Evolutionary conservation across 1,140 invertebrate genomes (phyloP).

Genomic region (Coelopa frigida): DNA sequence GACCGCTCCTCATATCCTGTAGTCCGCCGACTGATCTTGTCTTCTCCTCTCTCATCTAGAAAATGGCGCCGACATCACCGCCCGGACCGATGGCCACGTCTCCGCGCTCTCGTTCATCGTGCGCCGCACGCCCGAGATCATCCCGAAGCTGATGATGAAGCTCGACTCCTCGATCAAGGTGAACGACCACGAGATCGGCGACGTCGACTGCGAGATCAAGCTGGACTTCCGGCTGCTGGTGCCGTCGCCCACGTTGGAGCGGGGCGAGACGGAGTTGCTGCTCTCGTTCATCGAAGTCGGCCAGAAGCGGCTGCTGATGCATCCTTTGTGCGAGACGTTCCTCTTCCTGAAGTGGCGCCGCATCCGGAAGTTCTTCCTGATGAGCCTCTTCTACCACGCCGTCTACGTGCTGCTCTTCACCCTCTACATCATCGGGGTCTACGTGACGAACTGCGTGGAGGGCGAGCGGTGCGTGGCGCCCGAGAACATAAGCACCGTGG

Average conservation of each 20-base stretch:
- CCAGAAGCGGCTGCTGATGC: constrained; percentile 65
- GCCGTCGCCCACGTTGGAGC: constrained; percentile 48
- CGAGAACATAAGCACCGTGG: constrained; percentile 48
- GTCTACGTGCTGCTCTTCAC: constrained; percentile 68
- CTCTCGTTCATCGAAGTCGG: constrained; percentile 70
- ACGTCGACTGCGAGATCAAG: constrained; percentile 74
- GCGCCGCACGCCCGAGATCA: constrained; percentile 68
- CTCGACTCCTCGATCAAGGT: constrained; percentile 70
- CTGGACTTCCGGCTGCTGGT: constrained; percentile 66
- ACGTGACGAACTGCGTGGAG: constrained; percentile 41
- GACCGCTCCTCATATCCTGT: constrained; percentile 16
- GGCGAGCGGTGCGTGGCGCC: constrained; percentile 44
- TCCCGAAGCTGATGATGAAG: constrained; percentile 61
- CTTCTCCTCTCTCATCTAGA: constrained; percentile 45
- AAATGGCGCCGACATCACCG: constrained; percentile 73
- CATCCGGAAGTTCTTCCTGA: constrained; percentile 75
- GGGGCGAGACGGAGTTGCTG: constrained; percentile 64
- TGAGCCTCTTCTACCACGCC: constrained; percentile 70
- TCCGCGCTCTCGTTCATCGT: constrained; percentile 74
- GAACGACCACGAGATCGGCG: constrained; percentile 72
- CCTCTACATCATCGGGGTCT: constrained; percentile 56
- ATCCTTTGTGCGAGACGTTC: constrained; percentile 75
- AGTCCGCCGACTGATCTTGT: not conserved
- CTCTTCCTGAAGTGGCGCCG: constrained; percentile 73
- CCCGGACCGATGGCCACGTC: constrained; percentile 69